Evolutionary conservation across 1,140 invertebrate genomes (phyloP).

Genomic region (Phortica variegata): DNA sequence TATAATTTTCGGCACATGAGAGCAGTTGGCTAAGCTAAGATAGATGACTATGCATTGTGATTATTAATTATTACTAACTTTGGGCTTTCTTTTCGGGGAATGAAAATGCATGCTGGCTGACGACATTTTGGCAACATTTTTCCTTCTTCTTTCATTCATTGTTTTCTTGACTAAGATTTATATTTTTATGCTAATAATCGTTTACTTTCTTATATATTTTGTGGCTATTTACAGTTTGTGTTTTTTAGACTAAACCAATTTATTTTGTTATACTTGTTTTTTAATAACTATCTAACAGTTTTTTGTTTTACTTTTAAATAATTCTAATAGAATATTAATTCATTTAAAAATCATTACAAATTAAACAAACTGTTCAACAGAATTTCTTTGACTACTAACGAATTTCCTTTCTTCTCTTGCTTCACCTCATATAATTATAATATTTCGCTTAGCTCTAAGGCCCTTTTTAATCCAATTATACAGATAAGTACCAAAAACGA

Average conservation of each 20-base stretch:
- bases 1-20: conserved; percentile 23
- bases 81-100: conserved; percentile 13
- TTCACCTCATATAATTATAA: conserved; percentile 32
- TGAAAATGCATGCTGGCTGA: conserved; percentile 52
- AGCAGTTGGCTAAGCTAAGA: no score
- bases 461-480: conserved; percentile 12
- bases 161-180: conserved; percentile 22
- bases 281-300: conserved; percentile 49
- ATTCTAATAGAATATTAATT: conserved; percentile 11
- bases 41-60: conserved; percentile 11
- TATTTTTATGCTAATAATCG: conserved; percentile 15
- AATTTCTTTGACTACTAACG: conserved; percentile 21
- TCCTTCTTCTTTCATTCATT: no score
- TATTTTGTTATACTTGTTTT: conserved; percentile 14
- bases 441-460: conserved; percentile 15
- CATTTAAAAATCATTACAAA: conserved; percentile 42
- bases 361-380: conserved; percentile 43
- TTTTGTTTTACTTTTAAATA: conserved; percentile 3
- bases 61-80: conserved; percentile 10
- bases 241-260: conserved; percentile 21
- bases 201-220: conserved; percentile 21
- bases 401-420: conserved; percentile 3
- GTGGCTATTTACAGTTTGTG: conserved; percentile 16
- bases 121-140: conserved; percentile 42
- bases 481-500: conserved; percentile 20